Conservation (phyloP, 2,888 invertebrate genomes). For the Eupithecia exiguata region DNA sequence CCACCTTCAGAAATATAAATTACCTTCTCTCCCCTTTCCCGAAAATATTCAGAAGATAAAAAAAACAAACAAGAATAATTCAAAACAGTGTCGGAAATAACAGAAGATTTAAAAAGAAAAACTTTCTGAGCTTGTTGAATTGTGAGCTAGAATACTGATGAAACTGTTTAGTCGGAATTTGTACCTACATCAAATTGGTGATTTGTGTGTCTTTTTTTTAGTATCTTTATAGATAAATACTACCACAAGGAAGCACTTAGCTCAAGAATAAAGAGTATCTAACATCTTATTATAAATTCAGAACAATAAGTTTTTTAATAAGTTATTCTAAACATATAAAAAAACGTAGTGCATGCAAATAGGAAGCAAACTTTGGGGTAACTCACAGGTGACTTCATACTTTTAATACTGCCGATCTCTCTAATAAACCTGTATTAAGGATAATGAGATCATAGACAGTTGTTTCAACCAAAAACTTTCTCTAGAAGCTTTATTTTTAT, state of each 20-base stretch:
- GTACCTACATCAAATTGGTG: neutral
- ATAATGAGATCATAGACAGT: neutral
- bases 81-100: constrained; percentile 36
- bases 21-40: constrained; percentile 29
- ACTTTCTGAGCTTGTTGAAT: constrained; percentile 21
- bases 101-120: constrained; percentile 39
- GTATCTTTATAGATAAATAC: neutral
- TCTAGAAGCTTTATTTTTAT: constrained; percentile 34
- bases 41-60: constrained; percentile 33
- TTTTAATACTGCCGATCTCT: neutral
- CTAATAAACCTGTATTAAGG: neutral
- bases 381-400: neutral
- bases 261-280: neutral
- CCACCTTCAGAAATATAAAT: constrained; percentile 35
- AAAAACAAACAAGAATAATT: constrained; percentile 31
- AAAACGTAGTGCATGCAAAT: neutral
- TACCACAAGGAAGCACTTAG: no score
- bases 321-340: neutral
- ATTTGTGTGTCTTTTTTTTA: neutral
- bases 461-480: neutral
- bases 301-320: neutral
- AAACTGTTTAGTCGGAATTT: neutral
- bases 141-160: constrained; percentile 6
- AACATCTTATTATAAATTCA: neutral
- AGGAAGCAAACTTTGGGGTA: neutral